Percentiles rank a stretch among this genome's conserved stretches.
phyloP scores from a whole-genome alignment of 1,140 invertebrate genomes.

The Hirudo medicinalis region DNA sequence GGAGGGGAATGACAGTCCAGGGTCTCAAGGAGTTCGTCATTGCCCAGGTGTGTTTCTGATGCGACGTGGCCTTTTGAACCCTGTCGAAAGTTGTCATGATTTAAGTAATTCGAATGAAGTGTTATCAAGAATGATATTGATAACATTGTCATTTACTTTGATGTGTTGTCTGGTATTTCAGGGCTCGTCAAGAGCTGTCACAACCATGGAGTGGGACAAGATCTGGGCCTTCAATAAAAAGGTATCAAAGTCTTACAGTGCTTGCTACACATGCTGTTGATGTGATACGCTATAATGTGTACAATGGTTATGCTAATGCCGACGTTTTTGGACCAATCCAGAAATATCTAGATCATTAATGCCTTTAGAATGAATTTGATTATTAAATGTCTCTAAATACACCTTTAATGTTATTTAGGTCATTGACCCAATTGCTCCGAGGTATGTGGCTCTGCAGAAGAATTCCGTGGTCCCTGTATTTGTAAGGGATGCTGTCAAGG shows the following conservation, averaged over 20 bases:
- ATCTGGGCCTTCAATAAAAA: conserved; percentile 99
- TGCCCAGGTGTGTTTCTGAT: conserved; percentile 54
- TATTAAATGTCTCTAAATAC: too few species aligned
- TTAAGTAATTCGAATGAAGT: background rate
- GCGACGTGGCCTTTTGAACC: too few species aligned
- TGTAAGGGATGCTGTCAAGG: conserved; percentile 53
- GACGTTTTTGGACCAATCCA: too few species aligned
- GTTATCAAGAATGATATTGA: background rate
- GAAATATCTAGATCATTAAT: too few species aligned
- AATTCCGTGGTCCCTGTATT: conserved; percentile 56
- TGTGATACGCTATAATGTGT: background rate
- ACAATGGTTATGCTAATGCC: too few species aligned
- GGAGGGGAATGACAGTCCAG: conserved; percentile 91
- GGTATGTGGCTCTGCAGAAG: conserved; percentile 71
- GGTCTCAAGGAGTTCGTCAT: conserved; percentile 93
- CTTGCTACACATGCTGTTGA: background rate
- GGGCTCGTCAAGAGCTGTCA: conserved; percentile 88
- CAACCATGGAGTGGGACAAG: conserved; percentile 99
- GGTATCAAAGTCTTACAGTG: conserved; percentile 40
- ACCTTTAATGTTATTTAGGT: conserved; percentile 46
- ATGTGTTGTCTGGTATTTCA: conserved; percentile 23
- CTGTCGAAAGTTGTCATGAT: too few species aligned
- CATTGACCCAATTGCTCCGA: conserved; percentile 76
- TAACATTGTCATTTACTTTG: background rate
- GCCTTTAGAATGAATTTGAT: too few species aligned